Conservation (phyloP, 2,113 vertebrate genomes). For the Sorex fumeus region DNA sequence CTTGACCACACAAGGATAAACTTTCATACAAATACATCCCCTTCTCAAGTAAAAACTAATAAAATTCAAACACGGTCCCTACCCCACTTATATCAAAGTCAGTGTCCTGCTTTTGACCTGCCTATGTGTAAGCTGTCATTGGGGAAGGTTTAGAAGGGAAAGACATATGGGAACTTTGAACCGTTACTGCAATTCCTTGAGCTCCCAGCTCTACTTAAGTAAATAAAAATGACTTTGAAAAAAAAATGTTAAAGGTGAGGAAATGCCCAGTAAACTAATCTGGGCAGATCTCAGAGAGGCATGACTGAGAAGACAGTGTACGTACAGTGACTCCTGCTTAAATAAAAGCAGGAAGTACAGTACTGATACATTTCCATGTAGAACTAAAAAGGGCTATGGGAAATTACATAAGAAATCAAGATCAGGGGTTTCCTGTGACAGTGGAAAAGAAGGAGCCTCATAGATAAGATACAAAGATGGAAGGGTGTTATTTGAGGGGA, state of each 20-base stretch:
- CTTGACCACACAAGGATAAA: neutral
- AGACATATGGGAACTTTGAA: neutral
- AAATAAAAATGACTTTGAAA: neutral
- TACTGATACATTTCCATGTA: neutral
- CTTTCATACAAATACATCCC: neutral
- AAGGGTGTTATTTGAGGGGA: neutral
- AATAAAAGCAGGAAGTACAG: neutral
- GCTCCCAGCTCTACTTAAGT: too few species aligned
- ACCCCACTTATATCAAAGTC: neutral
- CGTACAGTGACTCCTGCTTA: neutral
- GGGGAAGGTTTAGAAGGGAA: too few species aligned
- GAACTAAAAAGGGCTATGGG: neutral
- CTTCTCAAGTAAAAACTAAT: fast-evolving
- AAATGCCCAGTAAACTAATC: neutral
- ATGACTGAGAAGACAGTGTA: neutral
- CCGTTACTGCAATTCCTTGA: neutral
- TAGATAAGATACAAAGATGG: neutral
- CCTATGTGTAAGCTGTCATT: neutral
- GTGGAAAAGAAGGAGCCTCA: neutral
- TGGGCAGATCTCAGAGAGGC: neutral
- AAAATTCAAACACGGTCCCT: neutral
- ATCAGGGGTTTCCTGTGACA: neutral
- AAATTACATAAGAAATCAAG: neutral
- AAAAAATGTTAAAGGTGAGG: neutral
- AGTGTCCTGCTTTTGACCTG: neutral